A percentile compares a stretch with the other conserved stretches of the same genome.
These are phyloP conservation scores for Sebastes minor DNA, from an alignment of 2,797 vertebrate genomes.

Conservation along the genomic window DNA sequence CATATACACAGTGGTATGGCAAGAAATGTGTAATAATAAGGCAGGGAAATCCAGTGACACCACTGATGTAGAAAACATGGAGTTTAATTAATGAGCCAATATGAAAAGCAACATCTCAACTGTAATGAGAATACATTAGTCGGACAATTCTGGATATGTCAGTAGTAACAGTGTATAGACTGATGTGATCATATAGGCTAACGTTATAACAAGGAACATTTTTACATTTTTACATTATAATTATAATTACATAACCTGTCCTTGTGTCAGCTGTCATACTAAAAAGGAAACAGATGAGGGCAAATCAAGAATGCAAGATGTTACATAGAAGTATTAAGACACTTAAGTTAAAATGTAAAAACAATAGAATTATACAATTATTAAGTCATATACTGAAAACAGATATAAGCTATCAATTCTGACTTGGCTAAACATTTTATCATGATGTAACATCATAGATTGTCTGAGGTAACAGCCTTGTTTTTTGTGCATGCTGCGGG, in stretches of 20 bases:
- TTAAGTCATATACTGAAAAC: not conserved
- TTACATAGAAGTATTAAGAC: not conserved
- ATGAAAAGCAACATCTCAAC: not conserved
- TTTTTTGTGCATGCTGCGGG: not conserved
- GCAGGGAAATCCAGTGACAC: not conserved
- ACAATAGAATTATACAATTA: not conserved
- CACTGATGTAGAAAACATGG: not conserved
- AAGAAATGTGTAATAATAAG: not conserved
- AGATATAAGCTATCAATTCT: not conserved
- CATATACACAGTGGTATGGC: not conserved
- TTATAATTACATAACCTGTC: not conserved
- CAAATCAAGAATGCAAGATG: not conserved
- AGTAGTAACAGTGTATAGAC: not conserved
- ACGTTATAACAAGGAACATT: not conserved
- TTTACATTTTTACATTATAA: not conserved
- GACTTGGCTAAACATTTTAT: not conserved
- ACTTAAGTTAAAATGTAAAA: not conserved
- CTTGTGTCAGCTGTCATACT: not conserved
- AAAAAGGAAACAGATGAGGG: not conserved
- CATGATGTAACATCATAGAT: not conserved
- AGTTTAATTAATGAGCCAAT: not conserved
- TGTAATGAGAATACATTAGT: not conserved
- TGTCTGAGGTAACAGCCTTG: not conserved
- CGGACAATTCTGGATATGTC: not conserved
- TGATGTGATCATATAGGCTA: not conserved